Evolutionary conservation across 2,888 invertebrate genomes (phyloP).

Genomic region (Athalia rosae): DNA sequence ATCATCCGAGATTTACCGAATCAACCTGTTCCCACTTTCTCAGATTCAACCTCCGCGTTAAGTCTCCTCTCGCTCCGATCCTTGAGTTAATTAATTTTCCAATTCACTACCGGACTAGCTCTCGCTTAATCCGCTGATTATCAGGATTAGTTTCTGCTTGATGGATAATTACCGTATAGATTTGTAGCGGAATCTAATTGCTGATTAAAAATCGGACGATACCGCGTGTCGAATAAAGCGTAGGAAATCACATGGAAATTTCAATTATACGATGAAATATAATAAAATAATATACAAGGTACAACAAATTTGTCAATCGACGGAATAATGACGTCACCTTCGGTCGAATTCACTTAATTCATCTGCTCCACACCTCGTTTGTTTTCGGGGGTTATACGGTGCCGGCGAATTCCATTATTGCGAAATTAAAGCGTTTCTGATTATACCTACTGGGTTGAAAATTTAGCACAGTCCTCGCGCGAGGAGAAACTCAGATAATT

Average conservation of each 20-base stretch:
- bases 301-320: no score
- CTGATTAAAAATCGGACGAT: background rate
- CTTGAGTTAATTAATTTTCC: slow-evolving; percentile 27
- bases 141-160: background rate
- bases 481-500: background rate
- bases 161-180: background rate
- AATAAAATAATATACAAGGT: no score
- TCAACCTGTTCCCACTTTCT: background rate
- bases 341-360: background rate
- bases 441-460: background rate
- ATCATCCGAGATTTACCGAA: no score
- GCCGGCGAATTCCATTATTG: background rate
- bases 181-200: background rate
- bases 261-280: no score
- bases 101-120: slow-evolving; percentile 19
- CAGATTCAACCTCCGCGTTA: background rate
- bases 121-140: slow-evolving; percentile 9
- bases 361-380: background rate
- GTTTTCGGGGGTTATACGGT: background rate
- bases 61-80: background rate
- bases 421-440: background rate
- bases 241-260: no score
- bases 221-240: no score
- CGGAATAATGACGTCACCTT: no score
- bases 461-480: background rate